Evolutionary conservation across 2,113 vertebrate genomes (phyloP).

Genomic region (Orcinus orca): DNA sequence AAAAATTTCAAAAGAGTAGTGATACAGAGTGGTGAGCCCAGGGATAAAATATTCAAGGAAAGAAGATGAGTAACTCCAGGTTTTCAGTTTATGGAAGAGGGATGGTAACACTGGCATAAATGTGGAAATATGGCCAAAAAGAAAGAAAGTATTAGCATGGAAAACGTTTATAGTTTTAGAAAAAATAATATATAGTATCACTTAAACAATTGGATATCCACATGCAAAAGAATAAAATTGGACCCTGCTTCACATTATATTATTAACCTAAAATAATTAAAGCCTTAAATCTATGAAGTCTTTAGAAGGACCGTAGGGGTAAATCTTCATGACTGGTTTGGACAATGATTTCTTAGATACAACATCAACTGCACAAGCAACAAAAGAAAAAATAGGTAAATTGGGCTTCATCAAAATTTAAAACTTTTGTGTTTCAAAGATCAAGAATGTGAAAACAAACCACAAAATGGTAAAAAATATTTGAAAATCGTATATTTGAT

Average conservation of each 20-base stretch:
- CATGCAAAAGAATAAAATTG: neutral
- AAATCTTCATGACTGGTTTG: neutral
- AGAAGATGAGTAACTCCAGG: neutral
- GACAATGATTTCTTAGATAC: neutral
- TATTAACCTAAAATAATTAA: conserved; percentile 1
- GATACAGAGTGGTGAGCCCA: neutral
- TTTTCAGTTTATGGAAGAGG: neutral
- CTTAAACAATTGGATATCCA: neutral
- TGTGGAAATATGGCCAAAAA: neutral
- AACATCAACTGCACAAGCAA: neutral
- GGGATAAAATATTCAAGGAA: neutral
- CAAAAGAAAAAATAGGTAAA: neutral
- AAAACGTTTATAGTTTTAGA: neutral
- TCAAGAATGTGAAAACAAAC: neutral
- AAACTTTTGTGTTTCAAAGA: neutral
- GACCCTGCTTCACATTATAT: neutral
- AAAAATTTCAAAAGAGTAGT: neutral
- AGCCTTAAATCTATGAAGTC: neutral
- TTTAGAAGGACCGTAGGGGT: neutral
- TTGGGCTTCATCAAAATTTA: neutral
- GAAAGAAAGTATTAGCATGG: neutral
- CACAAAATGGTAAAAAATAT: neutral
- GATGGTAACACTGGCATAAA: neutral
- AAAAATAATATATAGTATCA: neutral
- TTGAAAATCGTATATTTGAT: neutral